These are phyloP conservation scores for Sebastes iracundus DNA, from an alignment of 2,797 vertebrate genomes.

Conservation along the genomic window DNA sequence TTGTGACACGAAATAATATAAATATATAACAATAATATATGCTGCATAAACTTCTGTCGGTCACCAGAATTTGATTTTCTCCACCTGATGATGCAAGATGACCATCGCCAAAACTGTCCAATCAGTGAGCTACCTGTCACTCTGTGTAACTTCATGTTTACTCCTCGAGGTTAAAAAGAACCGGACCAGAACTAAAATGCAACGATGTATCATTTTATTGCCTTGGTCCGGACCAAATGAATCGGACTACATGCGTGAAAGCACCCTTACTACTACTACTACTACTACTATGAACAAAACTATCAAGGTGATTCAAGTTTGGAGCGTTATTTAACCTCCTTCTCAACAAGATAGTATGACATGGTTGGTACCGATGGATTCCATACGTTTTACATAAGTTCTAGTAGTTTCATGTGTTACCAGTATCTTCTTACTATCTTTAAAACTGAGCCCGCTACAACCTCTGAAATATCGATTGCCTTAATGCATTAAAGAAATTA, in stretches of 20 bases:
- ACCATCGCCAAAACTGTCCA: background rate
- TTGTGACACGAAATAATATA: background rate
- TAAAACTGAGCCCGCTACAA: background rate
- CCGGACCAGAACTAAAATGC: background rate
- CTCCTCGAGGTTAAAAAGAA: background rate
- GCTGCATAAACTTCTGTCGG: background rate
- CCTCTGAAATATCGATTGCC: background rate
- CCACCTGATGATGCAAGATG: background rate
- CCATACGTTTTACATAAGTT: background rate
- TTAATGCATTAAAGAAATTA: background rate
- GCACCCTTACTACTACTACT: background rate
- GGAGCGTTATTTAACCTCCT: background rate
- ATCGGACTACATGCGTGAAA: background rate
- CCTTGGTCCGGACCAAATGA: background rate
- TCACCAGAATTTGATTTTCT: background rate
- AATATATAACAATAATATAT: background rate
- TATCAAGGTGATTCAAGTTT: background rate
- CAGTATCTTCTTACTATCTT: background rate
- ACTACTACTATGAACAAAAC: background rate
- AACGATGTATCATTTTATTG: background rate
- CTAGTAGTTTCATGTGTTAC: too few species aligned
- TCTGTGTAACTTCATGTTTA: background rate
- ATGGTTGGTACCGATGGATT: background rate
- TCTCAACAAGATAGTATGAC: background rate
- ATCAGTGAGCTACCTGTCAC: background rate